Percentiles rank a stretch among this genome's conserved stretches.
Conservation (phyloP, 2,797 vertebrate species). For the Mycteria americana region DNA sequence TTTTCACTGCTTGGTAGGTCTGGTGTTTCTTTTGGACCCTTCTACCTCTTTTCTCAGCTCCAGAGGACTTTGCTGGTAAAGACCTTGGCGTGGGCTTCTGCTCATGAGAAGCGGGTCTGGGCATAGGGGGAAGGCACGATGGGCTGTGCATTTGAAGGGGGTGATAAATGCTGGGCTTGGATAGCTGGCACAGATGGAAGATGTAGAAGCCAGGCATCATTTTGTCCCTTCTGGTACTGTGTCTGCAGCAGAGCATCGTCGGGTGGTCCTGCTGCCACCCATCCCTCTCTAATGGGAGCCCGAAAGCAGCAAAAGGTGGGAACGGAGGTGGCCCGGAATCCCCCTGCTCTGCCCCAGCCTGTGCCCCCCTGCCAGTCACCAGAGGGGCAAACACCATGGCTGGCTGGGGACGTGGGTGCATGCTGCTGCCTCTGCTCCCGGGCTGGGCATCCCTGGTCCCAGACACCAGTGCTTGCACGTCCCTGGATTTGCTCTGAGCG, state of each 20-base stretch:
- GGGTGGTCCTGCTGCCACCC: background rate
- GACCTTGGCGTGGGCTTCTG: background rate
- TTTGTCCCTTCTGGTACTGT: background rate
- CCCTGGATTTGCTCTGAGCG: background rate
- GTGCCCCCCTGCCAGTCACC: background rate
- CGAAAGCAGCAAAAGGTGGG: background rate
- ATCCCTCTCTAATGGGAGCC: background rate
- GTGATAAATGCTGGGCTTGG: background rate
- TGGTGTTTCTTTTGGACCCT: conserved; percentile 40
- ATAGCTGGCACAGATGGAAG: background rate
- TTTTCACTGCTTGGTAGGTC: background rate
- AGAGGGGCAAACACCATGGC: background rate
- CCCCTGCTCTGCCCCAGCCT: background rate
- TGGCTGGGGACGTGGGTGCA: background rate
- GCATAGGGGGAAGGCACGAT: background rate
- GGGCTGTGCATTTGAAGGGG: background rate
- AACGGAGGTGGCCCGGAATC: background rate
- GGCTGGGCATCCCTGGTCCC: background rate
- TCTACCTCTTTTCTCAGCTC: background rate
- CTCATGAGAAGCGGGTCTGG: rapidly evolving
- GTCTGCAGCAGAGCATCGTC: rapidly evolving
- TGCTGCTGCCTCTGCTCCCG: rapidly evolving
- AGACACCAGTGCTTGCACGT: rapidly evolving
- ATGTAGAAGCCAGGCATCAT: background rate
- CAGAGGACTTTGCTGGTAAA: background rate